Evolutionary conservation across 2,113 vertebrate species (phyloP), one percentile per base, ranked within the genome.

Genomic region (Hypomesus transpacificus): DNA sequence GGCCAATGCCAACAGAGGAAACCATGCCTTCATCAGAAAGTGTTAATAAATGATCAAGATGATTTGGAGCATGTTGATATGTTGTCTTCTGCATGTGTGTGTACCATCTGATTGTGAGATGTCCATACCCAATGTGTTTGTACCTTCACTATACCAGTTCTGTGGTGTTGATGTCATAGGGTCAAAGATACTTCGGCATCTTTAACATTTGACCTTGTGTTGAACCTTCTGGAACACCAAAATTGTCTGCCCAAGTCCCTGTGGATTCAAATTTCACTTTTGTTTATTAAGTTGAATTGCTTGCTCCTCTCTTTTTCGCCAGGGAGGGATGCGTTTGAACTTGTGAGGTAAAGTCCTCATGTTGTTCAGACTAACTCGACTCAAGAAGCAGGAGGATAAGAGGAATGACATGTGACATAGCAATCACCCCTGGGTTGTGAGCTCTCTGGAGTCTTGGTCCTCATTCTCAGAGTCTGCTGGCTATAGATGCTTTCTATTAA

Each of bases 201-300:
- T 80, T 80, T 66, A 73, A 82, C 60, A 64, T 34, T 34, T 2
- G 21, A 84, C 80, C 84, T 82, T 59, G 31, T 60, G 69, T 67
- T 82, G 79, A 91, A 85, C 82, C 69, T 34, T 4, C 26, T 28
- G 57, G n/a, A 62, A 78, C 77, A 73, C 65, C 75, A 58, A 70
- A 75, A 71, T 61, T 56, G 46, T 39, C 68, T 31, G 21, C 56
- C 66, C 18, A 0, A 50, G 51, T 71, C 58, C 22, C 62, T 79
- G 69, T 60, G 51, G 51, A 82, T 67, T 34, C 26, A 63, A 53
- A 53, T 39, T 34, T 68, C 21, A 68, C 17, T 70, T 68, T 80
- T 78, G 77, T 82, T 78, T 76, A 75, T 78, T 78, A 68, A 51
- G 61, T 82, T 63, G 81, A 84, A 89, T 84, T 87, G 78, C 75